Base-by-base conservation (phyloP, 1,140 invertebrate species). In the Episyrphus balteatus region DNA sequence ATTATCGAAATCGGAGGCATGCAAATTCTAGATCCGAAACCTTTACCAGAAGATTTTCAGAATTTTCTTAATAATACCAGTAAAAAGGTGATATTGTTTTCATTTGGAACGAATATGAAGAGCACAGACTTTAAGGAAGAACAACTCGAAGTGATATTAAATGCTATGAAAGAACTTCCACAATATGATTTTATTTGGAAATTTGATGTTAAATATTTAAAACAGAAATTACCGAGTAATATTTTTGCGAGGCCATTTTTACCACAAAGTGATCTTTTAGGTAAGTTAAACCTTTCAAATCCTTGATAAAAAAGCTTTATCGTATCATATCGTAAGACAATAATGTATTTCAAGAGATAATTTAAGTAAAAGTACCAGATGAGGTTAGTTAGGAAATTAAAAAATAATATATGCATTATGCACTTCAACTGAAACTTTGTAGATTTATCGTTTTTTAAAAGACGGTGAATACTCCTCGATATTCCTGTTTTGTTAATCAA, bases 1-100 rank as follows among this genome's bases (percentile, higher is more conserved):
- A 59, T 77, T 1, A 67, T 78, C n/a, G 69, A 74, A 54, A 68
- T 78, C 5, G 75, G 73, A 19, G 76, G 75, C 1, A 51, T 78
- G 8, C 75, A 78, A 26, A 8, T 26, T 33, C 61, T 66, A 50
- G 53, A 45, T 10, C 48, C 56, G 13, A 51, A 17, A 26, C 21
- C 21, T 13, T 49, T 70, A 8, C 61, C 60, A 2, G 34, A 58
- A 39, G 67, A 59, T 11, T 44, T 59, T 0, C 37, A 59, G 43
- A 14, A 49, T 0, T 68, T 66, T 26, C 26, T 58, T 5, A 44
- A 64, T 2, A 41, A 53, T n/a, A 57, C 55, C 7, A 18, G 51
- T 3, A 46, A 66, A n/a, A 68, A 65, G 6, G 43, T 62, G 15
- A 51, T 70, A 34, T 58, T 55, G 36, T 61, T 70, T 7, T 57